Conservation (phyloP, 1,140 invertebrate species). For the fruit fly (Drosophila melanogaster) region Release_6_plus_ISO1_MT NC_004354.4:3875501-3876000, state of each 20-base stretch:
- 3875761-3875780: neutral
- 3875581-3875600: neutral
- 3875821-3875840: constrained; percentile 61
- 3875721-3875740: constrained; percentile 20
- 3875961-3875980: neutral
- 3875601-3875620: constrained; percentile 15
- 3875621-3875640: constrained; percentile 34
- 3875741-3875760: constrained; percentile 49
- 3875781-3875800: constrained; percentile 8
- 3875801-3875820: constrained; percentile 50
- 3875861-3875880: neutral
- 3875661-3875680: constrained; percentile 8
- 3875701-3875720: constrained; percentile 31
- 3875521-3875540: neutral
- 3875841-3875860: neutral
- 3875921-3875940: constrained; percentile 15
- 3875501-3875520: neutral
- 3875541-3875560: constrained; percentile 19
- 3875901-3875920: constrained; percentile 51
- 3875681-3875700: constrained; percentile 42
- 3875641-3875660: constrained; percentile 33
- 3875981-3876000: neutral
- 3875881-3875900: constrained; percentile 11
- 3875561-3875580: constrained; percentile 16
- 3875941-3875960: constrained; percentile 3